Conservation (phyloP, 2,797 vertebrate genomes). For the Pteropus rufus region DNA sequence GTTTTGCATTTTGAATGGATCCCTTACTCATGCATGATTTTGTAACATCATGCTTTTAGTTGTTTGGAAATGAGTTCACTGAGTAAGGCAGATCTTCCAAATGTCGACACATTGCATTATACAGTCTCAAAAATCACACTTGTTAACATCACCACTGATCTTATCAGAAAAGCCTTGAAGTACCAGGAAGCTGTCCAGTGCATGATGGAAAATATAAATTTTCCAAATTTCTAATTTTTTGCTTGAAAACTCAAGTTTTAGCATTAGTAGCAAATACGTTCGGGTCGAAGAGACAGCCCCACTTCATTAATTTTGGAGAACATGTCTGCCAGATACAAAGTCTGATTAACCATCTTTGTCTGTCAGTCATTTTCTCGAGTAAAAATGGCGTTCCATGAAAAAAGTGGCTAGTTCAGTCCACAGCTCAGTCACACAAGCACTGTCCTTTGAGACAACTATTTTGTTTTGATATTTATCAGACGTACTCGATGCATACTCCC, state of each 20-base stretch:
- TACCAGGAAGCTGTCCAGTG: background rate
- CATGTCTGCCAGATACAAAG: background rate
- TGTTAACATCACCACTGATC: background rate
- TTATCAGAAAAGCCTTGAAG: background rate
- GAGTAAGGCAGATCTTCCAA: background rate
- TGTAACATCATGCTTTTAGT: background rate
- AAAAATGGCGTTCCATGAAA: background rate
- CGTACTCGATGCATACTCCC: background rate
- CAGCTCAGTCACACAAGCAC: background rate
- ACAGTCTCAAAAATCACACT: background rate
- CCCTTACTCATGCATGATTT: background rate
- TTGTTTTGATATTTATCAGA: background rate
- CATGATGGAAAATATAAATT: background rate
- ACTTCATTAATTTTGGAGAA: constrained; percentile 10
- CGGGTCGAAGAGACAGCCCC: background rate
- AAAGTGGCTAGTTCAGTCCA: background rate
- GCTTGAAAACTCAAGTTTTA: constrained; percentile 5
- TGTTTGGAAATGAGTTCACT: background rate
- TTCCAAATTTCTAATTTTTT: background rate
- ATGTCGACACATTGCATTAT: background rate
- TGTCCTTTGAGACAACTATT: background rate
- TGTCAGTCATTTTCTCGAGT: background rate
- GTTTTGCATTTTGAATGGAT: background rate
- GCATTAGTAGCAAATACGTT: background rate
- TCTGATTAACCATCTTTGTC: background rate